Conservation (phyloP, 1,140 invertebrate species). For the Harlomillsia oculata region DNA sequence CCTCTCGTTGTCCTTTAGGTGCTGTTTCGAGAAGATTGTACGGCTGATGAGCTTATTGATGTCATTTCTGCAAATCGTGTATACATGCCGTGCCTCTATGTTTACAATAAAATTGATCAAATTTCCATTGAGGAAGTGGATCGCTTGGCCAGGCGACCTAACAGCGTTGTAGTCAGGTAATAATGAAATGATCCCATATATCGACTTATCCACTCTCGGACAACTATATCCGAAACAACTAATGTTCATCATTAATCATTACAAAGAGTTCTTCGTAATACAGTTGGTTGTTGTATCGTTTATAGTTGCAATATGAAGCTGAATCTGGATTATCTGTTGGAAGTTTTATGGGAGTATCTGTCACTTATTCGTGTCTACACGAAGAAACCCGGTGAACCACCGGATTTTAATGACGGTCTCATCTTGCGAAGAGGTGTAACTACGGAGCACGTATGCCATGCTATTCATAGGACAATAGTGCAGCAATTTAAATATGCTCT, state of each 20-base stretch:
- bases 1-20: slow-evolving; percentile 41
- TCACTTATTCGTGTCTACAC: slow-evolving; percentile 93
- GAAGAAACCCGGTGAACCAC: slow-evolving; percentile 93
- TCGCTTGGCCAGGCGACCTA: slow-evolving; percentile 75
- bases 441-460: slow-evolving; percentile 94
- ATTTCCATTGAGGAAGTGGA: slow-evolving; percentile 98
- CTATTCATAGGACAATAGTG: slow-evolving; percentile 86
- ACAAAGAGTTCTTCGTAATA: not conserved
- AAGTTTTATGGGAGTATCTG: slow-evolving; percentile 87
- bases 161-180: slow-evolving; percentile 90
- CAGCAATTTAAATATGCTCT: slow-evolving; percentile 91
- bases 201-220: not conserved
- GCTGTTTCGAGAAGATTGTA: slow-evolving; percentile 91
- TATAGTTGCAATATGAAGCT: slow-evolving; percentile 97
- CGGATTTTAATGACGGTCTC: slow-evolving; percentile 88
- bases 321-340: slow-evolving; percentile 91
- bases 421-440: slow-evolving; percentile 81
- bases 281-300: slow-evolving; percentile 34
- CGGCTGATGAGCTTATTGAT: slow-evolving; percentile 94
- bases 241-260: not conserved
- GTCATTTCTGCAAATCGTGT: slow-evolving; percentile 96
- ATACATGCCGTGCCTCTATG: slow-evolving; percentile 94
- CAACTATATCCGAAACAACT: slow-evolving; percentile 6
- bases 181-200: no score
- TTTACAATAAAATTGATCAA: slow-evolving; percentile 99